Evolutionary conservation across 2,888 invertebrate genomes (phyloP).

Genomic region (Hemicrepidius hirtus): DNA sequence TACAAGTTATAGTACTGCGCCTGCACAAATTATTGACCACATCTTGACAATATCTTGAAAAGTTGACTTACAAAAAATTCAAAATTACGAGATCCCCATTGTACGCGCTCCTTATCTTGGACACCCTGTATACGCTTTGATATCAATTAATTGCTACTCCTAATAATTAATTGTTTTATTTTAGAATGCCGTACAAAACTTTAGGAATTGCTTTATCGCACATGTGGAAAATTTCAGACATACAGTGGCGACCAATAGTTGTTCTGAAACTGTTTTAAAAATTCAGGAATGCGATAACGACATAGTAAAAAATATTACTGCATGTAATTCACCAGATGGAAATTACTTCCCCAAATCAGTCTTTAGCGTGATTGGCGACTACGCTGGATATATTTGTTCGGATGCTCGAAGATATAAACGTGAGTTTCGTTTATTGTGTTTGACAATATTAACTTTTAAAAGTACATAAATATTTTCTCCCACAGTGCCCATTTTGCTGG

Average conservation of each 20-base stretch:
- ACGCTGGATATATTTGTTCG: conserved; percentile 14
- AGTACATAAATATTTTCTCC: too few species aligned
- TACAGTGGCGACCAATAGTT: conserved; percentile 2
- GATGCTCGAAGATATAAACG: conserved; percentile 13
- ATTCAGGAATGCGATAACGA: conserved; percentile 21
- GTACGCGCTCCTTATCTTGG: too few species aligned
- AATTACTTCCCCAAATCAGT: conserved; percentile 16
- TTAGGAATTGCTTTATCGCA: conserved; percentile 18
- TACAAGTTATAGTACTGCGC: too few species aligned
- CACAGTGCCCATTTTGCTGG: conserved; percentile 26
- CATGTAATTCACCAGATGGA: conserved; percentile 13
- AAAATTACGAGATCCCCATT: too few species aligned
- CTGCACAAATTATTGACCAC: too few species aligned
- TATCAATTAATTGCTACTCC: too few species aligned
- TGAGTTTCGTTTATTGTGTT: conserved; percentile 13
- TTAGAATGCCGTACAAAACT: conserved; percentile 1
- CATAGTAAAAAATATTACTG: conserved; percentile 2
- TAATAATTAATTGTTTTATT: background rate
- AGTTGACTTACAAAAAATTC: too few species aligned
- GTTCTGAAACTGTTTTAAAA: background rate
- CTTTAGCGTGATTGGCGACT: conserved; percentile 17
- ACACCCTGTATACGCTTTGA: too few species aligned
- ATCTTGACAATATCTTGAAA: too few species aligned
- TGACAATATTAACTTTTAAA: background rate
- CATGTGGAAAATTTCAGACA: conserved; percentile 29